Percentiles rank a stretch among this genome's conserved stretches.
These are phyloP conservation scores for Drosophila arizonae DNA, from an alignment of 1,140 invertebrate species.

Conservation along the genomic window DNA sequence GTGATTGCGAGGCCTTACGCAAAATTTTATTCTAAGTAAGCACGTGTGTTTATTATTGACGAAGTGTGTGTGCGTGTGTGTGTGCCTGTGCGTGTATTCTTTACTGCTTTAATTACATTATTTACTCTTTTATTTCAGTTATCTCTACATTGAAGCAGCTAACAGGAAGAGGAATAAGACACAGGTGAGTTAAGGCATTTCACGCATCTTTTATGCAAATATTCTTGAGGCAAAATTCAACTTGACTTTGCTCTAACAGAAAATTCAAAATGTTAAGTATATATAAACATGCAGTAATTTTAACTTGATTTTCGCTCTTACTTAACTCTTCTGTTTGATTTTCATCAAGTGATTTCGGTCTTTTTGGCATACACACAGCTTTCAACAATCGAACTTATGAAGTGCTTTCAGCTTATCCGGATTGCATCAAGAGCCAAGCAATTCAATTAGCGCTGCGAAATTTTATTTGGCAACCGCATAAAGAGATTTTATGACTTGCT, in stretches of 20 bases:
- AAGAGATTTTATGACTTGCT: conserved; percentile 64
- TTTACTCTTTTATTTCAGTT: conserved; percentile 62
- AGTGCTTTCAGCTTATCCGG: conserved; percentile 3
- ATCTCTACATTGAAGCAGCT: conserved; percentile 22
- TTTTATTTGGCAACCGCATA: conserved; percentile 53
- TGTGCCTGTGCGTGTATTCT: conserved; percentile 35
- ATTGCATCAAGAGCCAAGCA: conserved; percentile 33
- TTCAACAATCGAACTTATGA: conserved; percentile 5
- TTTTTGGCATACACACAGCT: not conserved
- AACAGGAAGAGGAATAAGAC: not conserved
- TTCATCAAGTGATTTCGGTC: not conserved
- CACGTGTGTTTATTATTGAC: conserved; percentile 24
- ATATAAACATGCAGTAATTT: not conserved
- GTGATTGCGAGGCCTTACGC: conserved; percentile 14
- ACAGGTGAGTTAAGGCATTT: conserved; percentile 4
- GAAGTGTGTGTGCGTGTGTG: conserved; percentile 20
- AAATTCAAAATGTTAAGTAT: not conserved
- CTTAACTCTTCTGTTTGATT: not conserved
- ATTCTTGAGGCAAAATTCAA: not conserved
- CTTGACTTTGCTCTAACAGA: not conserved
- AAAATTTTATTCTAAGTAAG: conserved; percentile 16
- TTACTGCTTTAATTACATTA: conserved; percentile 56
- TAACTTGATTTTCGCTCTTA: not conserved
- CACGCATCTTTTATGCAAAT: not conserved
- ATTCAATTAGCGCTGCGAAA: conserved; percentile 63